These are phyloP conservation scores for Lasioglossum villosulum DNA, from an alignment of 2,888 invertebrate genomes.

Conservation along the genomic window DNA sequence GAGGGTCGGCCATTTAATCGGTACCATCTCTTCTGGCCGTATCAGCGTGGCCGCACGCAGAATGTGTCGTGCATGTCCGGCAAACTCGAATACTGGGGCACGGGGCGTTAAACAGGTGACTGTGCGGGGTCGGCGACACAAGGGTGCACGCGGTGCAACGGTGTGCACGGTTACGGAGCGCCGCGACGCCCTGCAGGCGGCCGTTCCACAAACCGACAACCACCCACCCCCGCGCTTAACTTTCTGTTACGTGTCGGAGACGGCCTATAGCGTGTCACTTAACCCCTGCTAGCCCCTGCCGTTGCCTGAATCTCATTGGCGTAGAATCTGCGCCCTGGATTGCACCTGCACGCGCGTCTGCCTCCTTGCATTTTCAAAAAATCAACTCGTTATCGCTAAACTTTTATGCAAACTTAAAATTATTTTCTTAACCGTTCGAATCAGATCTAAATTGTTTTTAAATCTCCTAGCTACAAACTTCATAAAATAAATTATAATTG, in stretches of 20 bases:
- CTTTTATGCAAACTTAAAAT: neutral
- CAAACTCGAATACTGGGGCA: conserved; percentile 66
- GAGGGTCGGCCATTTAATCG: conserved; percentile 23
- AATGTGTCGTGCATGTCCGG: conserved; percentile 51
- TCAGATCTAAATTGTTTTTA: too few relatives aligned
- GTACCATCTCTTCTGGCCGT: conserved; percentile 14
- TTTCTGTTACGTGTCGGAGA: conserved; percentile 56
- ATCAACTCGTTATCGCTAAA: neutral
- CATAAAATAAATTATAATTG: neutral
- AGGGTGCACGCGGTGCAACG: conserved; percentile 1
- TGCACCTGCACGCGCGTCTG: neutral
- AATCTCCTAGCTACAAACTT: neutral
- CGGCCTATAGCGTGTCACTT: conserved; percentile 43
- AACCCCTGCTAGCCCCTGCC: conserved; percentile 5
- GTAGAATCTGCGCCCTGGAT: conserved; percentile 25
- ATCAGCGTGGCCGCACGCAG: conserved; percentile 50
- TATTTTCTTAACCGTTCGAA: too few relatives aligned
- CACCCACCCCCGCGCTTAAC: conserved; percentile 39
- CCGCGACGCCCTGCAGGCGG: conserved; percentile 51
- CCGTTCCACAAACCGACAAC: conserved; percentile 58
- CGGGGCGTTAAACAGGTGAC: conserved; percentile 49
- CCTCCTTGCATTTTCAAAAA: neutral
- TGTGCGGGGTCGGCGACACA: conserved; percentile 61
- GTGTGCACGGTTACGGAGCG: conserved; percentile 40
- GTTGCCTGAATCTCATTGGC: conserved; percentile 40